Evolutionary conservation across 92 coral and sea anemone genomes (phyloP), one percentile per base, ranked within the genome.

Genomic region (Phymanthus crucifer): DNA sequence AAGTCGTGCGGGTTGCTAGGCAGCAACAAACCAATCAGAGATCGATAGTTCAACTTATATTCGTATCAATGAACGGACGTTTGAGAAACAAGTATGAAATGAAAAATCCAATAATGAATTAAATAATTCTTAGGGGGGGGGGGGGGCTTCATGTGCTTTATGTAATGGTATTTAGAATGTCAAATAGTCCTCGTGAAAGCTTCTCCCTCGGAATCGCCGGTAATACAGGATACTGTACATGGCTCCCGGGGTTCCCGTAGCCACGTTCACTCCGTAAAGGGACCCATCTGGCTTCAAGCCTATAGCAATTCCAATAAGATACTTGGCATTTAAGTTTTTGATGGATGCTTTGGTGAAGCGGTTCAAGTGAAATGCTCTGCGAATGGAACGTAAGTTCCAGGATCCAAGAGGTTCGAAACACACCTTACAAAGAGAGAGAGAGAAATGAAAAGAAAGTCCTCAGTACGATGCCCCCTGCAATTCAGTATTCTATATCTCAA

Each of bases 391-490:
- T 14, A 92, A 64, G 78, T 93, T 90, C 97, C 97, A 92, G 70
- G 81, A 46, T 19, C 97, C 97, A 72, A 86, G 84, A 16, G 97
- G 97, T 75, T 92, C 97, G 43, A 92, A 92, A 72, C 97, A 92
- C 1, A 92, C 85, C 97, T 92, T 74, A 32, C 29, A 54, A 48
- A 57, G 18, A 33, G 45, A 38, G 11, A 64, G 14, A 34, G 14
- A 54, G 37, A 72, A 2, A 71, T 54, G n/a, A 24, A 54, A 54
- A 0, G 64, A 24, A 7, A 18, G 27, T 10, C 48, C 18, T 43
- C n/a, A n/a, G n/a, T n/a, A n/a, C n/a, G n/a, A n/a, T n/a, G n/a
- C 48, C 48, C 14, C 48, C 48, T 7, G 14, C 13, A 43, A 43
- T 7, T 43, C 14, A 43, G 48, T 43, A 43, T 43, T 9, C 14